Percentiles rank a stretch among this genome's conserved stretches.
Conservation (phyloP, 2,888 invertebrate species). For the Monoplex corrugatus region DNA sequence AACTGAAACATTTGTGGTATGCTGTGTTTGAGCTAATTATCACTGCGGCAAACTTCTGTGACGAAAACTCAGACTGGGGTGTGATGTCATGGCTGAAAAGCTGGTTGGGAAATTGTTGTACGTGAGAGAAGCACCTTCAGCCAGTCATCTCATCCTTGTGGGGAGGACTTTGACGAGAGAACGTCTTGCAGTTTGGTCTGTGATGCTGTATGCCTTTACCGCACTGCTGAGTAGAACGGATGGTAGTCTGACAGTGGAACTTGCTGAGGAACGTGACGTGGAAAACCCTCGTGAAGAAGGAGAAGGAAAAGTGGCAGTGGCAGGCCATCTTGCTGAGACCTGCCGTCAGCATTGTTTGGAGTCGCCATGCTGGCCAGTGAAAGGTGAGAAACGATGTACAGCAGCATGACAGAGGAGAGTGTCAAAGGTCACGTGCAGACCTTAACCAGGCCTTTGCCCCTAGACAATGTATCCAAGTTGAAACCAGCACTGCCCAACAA, state of each 20-base stretch:
- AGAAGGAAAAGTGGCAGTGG: background rate
- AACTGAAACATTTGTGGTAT: no score
- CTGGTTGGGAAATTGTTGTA: background rate
- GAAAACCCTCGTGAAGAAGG: background rate
- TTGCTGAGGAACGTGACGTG: background rate
- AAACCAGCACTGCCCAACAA: background rate
- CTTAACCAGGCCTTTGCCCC: background rate
- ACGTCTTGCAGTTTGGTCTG: background rate
- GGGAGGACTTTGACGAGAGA: background rate
- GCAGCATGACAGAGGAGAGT: slow-evolving; percentile 36
- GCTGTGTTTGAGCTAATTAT: no score
- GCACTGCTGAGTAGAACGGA: background rate
- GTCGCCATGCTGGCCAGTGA: background rate
- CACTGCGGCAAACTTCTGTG: no score
- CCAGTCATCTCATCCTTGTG: background rate
- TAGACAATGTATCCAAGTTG: background rate
- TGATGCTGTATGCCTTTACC: no score
- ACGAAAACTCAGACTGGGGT: background rate
- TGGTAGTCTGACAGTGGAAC: background rate
- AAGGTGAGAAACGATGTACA: background rate
- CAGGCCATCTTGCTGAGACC: background rate
- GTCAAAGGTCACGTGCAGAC: background rate
- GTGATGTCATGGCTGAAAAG: slow-evolving; percentile 13
- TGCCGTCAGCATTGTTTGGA: background rate
- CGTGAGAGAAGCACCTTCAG: background rate